Evolutionary conservation across 1,140 invertebrate genomes (phyloP).

Genomic region (Ctenoplectra terminalis): DNA sequence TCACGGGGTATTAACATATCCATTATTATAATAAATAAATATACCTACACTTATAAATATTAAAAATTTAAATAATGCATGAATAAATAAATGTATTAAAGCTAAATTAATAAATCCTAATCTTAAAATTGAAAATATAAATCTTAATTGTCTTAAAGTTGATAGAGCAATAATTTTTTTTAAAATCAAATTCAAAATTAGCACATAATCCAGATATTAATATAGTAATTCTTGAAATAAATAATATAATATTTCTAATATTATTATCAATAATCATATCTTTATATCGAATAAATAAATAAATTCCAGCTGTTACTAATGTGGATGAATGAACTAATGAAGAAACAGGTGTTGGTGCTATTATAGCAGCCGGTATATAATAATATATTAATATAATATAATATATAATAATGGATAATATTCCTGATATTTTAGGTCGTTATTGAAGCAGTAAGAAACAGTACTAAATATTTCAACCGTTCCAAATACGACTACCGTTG

Average conservation of each 20-base stretch:
- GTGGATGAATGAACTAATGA: conserved; percentile 90
- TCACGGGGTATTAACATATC: too few species aligned
- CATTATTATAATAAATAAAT: conserved; percentile 85
- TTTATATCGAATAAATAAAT: conserved; percentile 87
- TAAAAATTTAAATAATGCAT: conserved; percentile 87
- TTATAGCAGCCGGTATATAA: conserved; percentile 88
- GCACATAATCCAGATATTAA: conserved; percentile 85
- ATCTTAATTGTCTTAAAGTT: conserved; percentile 87
- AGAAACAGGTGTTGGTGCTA: conserved; percentile 87
- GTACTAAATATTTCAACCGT: too few species aligned
- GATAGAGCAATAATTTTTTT: conserved; percentile 89
- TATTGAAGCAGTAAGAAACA: too few species aligned
- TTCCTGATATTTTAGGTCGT: too few species aligned
- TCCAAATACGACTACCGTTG: neutral
- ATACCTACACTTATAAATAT: too few species aligned
- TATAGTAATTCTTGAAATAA: conserved; percentile 83
- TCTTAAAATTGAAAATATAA: conserved; percentile 85
- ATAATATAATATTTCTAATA: conserved; percentile 69
- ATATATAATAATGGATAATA: too few species aligned
- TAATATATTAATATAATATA: too few species aligned
- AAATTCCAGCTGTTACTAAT: conserved; percentile 88
- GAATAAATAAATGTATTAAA: conserved; percentile 86
- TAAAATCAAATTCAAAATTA: conserved; percentile 87
- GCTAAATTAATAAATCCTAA: conserved; percentile 79
- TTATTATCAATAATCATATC: conserved; percentile 37